Evolutionary conservation across 2,888 invertebrate species (phyloP), one percentile per base, ranked within the genome.

Genomic region (Spilarctia lutea): DNA sequence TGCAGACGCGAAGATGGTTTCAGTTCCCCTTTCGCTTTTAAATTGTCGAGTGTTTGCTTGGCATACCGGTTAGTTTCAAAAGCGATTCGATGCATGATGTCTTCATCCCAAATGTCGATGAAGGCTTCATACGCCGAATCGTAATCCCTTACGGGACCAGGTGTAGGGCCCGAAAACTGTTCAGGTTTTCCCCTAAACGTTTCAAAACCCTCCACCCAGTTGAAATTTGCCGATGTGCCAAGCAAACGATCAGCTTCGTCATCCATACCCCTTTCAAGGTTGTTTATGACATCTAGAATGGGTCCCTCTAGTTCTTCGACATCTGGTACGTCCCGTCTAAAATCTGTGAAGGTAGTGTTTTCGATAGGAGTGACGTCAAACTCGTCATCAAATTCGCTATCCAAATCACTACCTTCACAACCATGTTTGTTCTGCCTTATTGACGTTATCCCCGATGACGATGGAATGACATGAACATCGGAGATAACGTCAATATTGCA

Each of bases 31-130:
- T 0, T 24, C 0, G 2, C 30, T 66, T 67, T 68, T n/a, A 48
- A 30, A 27, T 24, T 16, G 11, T 73, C 83, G 73, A 85, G 81
- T 11, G 68, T 76, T 69, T 84, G 81, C n/a, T 75, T 33, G 1
- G 83, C 86, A 45, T 83, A 86, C 13, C 77, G 42, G 75, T 86
- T 86, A 42, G 84, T 85, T 77, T 86, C 80, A 2, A 3, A 33
- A 20, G 65, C 82, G 65, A 86, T 82, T 66, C 13, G 76, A 71
- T 80, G 80, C 68, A 86, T 79, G 75, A 83, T 79, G 65, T 75
- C 76, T 56, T 73, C 66, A 75, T 65, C 65, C 78, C 78, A 83
- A 30, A 85, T 84, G 48, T 74, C 78, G 13, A 52, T 71, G 73
- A 83, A 85, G 52, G 77, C 80, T 68, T 82, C 83, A 78, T 80